phyloP scores from a whole-genome alignment of 2,113 vertebrate genomes.

The Semicossyphus pulcher region DNA sequence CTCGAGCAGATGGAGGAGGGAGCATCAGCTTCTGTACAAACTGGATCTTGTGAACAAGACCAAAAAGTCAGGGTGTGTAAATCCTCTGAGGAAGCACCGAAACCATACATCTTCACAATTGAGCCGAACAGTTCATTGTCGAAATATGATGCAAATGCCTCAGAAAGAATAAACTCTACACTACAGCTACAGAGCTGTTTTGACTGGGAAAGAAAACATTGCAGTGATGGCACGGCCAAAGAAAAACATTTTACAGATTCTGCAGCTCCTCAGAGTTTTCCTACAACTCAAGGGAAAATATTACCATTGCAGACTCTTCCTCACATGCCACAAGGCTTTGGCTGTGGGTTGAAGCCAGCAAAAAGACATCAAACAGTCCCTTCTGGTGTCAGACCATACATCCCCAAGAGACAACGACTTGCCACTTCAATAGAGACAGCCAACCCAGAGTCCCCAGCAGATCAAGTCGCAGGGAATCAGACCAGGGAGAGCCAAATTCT shows the following conservation, averaged over 20 bases:
- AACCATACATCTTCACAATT: not conserved
- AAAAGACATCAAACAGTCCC: constrained; percentile 65
- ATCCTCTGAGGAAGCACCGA: not conserved
- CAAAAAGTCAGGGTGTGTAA: not conserved
- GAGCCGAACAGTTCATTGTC: not conserved
- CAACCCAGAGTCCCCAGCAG: constrained; percentile 7
- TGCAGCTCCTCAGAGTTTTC: constrained; percentile 9
- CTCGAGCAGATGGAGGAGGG: constrained; percentile 2
- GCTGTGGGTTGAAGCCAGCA: not conserved
- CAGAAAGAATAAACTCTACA: constrained; percentile 5
- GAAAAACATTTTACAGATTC: constrained; percentile 10
- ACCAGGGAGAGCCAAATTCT: constrained; percentile 58
- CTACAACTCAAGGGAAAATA: constrained; percentile 4
- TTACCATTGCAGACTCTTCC: not conserved
- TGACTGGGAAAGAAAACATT: not conserved
- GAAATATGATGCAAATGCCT: constrained; percentile 3
- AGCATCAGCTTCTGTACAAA: constrained; percentile 1
- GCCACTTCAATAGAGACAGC: constrained; percentile 25
- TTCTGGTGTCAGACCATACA: constrained; percentile 86
- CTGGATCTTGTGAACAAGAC: constrained; percentile 4
- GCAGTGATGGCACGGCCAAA: not conserved
- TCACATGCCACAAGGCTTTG: constrained; percentile 6
- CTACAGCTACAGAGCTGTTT: constrained; percentile 3
- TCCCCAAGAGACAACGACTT: constrained; percentile 88
- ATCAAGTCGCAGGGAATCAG: constrained; percentile 29